Percentiles rank a stretch among this genome's conserved stretches.
phyloP scores from a whole-genome alignment of 2,113 vertebrate genomes.

The Oncorhynchus gorbuscha region DNA sequence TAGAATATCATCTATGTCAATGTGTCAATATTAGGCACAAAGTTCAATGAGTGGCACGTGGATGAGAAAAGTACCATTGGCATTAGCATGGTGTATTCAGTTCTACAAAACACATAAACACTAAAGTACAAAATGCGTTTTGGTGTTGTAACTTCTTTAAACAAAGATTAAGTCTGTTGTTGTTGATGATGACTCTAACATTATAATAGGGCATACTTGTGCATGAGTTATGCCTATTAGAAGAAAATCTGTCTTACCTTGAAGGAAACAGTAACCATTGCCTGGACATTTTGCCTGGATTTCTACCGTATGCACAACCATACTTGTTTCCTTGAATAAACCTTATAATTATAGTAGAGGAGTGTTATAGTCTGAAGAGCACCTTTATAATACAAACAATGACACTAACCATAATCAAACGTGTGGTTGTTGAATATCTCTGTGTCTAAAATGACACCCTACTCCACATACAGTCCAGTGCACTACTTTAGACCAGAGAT shows the following conservation, averaged over 20 bases:
- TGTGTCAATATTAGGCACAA: conserved; percentile 38
- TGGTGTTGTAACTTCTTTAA: not conserved
- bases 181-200: not conserved
- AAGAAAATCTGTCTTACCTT: conserved; percentile 2
- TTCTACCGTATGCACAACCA: not conserved
- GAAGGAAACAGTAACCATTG: not conserved
- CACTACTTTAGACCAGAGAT: no score
- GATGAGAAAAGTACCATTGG: not conserved
- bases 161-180: not conserved
- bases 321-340: not conserved
- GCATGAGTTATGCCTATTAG: conserved; percentile 37
- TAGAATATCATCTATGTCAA: conserved; percentile 29
- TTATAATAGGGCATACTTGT: conserved; percentile 32
- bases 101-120: not conserved
- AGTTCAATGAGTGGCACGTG: conserved; percentile 22
- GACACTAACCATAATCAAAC: conserved; percentile 28
- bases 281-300: not conserved
- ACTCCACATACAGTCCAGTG: no score
- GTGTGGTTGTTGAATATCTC: conserved; percentile 1
- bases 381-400: conserved; percentile 34
- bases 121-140: not conserved
- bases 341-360: not conserved
- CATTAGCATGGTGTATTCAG: not conserved
- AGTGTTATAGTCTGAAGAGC: conserved; percentile 22
- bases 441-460: conserved; percentile 37